phyloP scores from a whole-genome alignment of 2,113 vertebrate species.

The Progne subis region DNA sequence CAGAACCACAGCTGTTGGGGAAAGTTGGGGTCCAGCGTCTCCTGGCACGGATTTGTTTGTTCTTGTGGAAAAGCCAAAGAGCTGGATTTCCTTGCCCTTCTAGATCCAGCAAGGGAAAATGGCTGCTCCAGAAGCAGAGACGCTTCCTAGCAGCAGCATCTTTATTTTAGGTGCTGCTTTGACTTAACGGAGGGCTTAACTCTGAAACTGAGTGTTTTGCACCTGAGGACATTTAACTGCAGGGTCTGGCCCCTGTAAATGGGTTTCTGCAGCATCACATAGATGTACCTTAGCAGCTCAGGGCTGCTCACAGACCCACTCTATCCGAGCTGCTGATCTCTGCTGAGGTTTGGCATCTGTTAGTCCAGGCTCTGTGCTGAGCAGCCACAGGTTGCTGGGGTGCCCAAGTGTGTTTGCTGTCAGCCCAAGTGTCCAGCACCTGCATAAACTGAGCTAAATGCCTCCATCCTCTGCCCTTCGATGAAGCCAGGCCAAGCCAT shows the following conservation, averaged over 20 bases:
- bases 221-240: not conserved
- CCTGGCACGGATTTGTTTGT: not conserved
- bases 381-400: not conserved
- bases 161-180: not conserved
- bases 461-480: not conserved
- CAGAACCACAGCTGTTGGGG: not conserved
- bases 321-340: not conserved
- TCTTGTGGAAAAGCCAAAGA: not conserved
- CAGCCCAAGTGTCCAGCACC: not conserved
- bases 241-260: not conserved
- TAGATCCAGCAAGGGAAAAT: not conserved
- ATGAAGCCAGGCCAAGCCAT: not conserved
- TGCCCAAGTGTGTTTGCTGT: not conserved
- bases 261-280: not conserved
- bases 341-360: not conserved
- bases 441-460: not conserved
- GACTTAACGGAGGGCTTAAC: not conserved
- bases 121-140: not conserved
- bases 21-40: not conserved
- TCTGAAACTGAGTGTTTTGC: not conserved
- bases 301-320: not conserved
- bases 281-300: not conserved
- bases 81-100: not conserved
- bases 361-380: not conserved
- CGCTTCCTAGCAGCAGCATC: not conserved